These are phyloP conservation scores for Phania funesta DNA, from an alignment of 2,888 invertebrate species.

Conservation along the genomic window DNA sequence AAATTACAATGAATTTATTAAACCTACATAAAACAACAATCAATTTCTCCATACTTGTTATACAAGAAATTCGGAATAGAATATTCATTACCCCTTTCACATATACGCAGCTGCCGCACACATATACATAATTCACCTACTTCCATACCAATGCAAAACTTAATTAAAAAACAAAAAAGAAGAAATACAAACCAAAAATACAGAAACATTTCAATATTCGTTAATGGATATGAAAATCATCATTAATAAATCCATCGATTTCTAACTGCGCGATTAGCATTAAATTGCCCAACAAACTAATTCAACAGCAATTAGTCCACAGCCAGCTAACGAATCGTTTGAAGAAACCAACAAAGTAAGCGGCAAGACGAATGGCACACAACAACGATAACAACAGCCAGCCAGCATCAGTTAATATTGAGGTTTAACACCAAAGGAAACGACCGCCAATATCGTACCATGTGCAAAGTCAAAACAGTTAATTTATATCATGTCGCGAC, in stretches of 20 bases:
- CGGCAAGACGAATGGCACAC: constrained; percentile 6
- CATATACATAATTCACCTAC: neutral
- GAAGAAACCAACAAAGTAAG: constrained; percentile 7
- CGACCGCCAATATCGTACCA: constrained; percentile 21
- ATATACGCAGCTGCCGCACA: too few species aligned
- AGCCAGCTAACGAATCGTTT: constrained; percentile 14
- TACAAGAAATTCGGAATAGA: too few species aligned
- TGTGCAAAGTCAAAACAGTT: constrained; percentile 78
- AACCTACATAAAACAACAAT: neutral
- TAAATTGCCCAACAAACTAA: constrained; percentile 42
- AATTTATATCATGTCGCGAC: constrained; percentile 79
- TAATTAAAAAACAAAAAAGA: neutral
- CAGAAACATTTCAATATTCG: constrained; percentile 28
- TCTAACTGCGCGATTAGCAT: constrained; percentile 40
- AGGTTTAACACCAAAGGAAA: constrained; percentile 40
- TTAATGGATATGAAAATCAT: constrained; percentile 16
- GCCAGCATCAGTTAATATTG: neutral
- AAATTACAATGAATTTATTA: neutral
- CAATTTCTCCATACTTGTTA: too few species aligned
- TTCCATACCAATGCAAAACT: neutral
- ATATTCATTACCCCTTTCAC: too few species aligned
- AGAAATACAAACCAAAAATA: neutral
- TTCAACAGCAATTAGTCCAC: constrained; percentile 41
- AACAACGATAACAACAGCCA: neutral
- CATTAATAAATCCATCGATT: constrained; percentile 44